These are phyloP conservation scores for Caenorhabditis virilis DNA, from an alignment of 2,888 invertebrate genomes.

Conservation along the genomic window DNA sequence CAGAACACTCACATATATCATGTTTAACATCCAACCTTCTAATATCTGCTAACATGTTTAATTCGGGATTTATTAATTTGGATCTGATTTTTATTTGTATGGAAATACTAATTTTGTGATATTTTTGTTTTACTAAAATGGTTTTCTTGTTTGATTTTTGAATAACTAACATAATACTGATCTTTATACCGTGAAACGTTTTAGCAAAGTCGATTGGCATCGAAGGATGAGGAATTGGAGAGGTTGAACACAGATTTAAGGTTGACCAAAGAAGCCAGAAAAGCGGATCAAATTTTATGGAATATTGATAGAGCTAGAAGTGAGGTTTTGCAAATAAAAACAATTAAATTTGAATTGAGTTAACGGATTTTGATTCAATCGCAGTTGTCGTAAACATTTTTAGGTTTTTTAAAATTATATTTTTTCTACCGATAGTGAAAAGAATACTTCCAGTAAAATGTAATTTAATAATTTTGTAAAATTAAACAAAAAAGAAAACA, in stretches of 20 bases:
- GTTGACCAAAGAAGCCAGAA: conserved; percentile 59
- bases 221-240: conserved; percentile 83
- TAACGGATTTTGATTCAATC: too few species aligned
- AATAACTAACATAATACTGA: conserved; percentile 2
- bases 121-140: background rate
- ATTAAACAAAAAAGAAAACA: too few species aligned
- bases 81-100: background rate
- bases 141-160: background rate
- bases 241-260: conserved; percentile 65
- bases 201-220: conserved; percentile 78
- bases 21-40: conserved; percentile 9
- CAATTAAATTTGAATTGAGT: background rate
- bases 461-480: too few species aligned
- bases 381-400: too few species aligned
- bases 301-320: conserved; percentile 48
- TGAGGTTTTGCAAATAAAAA: background rate
- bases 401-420: too few species aligned
- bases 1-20: conserved; percentile 41
- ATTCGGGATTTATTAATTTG: background rate
- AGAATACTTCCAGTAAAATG: too few species aligned
- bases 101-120: too few species aligned
- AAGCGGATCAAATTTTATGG: conserved; percentile 64
- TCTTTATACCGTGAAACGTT: conserved; percentile 1
- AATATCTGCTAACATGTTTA: background rate
- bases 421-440: too few species aligned